Evolutionary conservation across 2,113 vertebrate species (phyloP).

Genomic region (Chitala chitala): DNA sequence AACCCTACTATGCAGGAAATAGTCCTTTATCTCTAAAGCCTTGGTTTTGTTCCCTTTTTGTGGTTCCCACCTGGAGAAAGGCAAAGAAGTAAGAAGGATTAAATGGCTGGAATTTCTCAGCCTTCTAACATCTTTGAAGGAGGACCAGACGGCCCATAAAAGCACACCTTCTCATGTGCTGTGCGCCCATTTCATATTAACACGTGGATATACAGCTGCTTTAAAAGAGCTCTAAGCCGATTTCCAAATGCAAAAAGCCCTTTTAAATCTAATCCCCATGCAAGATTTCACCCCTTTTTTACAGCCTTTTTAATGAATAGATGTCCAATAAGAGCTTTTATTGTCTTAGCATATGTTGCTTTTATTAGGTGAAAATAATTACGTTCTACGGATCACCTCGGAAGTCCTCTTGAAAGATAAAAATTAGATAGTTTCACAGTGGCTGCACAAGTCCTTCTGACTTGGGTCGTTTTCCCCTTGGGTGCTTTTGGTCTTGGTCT

Average conservation of each 20-base stretch:
- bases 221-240: constrained; percentile 60
- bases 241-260: constrained; percentile 62
- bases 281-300: constrained; percentile 65
- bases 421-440: constrained; percentile 99
- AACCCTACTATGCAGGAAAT: constrained; percentile 4
- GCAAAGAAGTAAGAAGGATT: constrained; percentile 28
- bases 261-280: constrained; percentile 66
- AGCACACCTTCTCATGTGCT: constrained; percentile 65
- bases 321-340: constrained; percentile 98
- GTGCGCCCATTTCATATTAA: constrained; percentile 68
- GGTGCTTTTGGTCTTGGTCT: constrained; percentile 85
- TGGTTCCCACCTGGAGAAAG: not conserved
- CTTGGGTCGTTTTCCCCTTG: constrained; percentile 89
- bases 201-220: constrained; percentile 55
- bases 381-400: constrained; percentile 95
- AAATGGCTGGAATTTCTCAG: constrained; percentile 46
- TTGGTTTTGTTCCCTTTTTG: constrained; percentile 2
- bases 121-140: constrained; percentile 49
- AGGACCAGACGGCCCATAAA: constrained; percentile 64
- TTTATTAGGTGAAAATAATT: constrained; percentile 99
- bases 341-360: constrained; percentile 99
- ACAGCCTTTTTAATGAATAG: constrained; percentile 85
- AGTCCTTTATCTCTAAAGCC: constrained; percentile 7
- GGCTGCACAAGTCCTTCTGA: constrained; percentile 95
- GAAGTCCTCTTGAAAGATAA: constrained; percentile 94